These are phyloP conservation scores for Ciconia boyciana DNA, from an alignment of 2,113 vertebrate genomes.

Conservation along the genomic window DNA sequence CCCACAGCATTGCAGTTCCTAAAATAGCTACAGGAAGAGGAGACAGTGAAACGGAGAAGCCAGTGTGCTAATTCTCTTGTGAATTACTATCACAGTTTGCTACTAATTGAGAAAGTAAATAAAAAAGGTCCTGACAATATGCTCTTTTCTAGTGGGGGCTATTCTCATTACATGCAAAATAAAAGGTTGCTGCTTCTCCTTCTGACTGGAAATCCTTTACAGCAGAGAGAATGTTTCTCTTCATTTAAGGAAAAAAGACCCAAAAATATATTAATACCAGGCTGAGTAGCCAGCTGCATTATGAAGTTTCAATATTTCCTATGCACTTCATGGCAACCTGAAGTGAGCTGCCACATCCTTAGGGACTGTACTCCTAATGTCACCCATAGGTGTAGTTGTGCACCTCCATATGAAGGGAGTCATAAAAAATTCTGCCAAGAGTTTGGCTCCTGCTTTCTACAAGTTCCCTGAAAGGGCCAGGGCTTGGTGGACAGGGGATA, in stretches of 20 bases:
- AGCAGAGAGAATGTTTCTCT: constrained; percentile 15
- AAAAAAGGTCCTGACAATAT: constrained; percentile 67
- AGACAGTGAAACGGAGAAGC: constrained; percentile 62
- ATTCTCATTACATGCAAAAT: constrained; percentile 63
- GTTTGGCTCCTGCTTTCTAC: background rate
- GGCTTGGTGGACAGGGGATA: background rate
- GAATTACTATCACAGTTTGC: constrained; percentile 74
- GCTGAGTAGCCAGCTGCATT: constrained; percentile 53
- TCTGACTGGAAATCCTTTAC: constrained; percentile 48
- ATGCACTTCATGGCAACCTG: constrained; percentile 43
- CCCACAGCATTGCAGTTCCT: constrained; percentile 37
- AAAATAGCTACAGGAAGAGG: constrained; percentile 56
- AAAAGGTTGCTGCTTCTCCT: background rate
- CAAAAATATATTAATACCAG: constrained; percentile 64
- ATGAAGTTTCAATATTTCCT: constrained; percentile 14
- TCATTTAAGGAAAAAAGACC: background rate
- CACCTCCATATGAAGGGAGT: background rate
- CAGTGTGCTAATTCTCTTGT: constrained; percentile 65
- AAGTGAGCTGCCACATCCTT: constrained; percentile 37
- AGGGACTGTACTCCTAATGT: constrained; percentile 20
- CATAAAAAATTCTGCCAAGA: background rate
- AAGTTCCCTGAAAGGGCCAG: background rate
- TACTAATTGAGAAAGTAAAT: constrained; percentile 75
- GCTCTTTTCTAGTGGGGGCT: constrained; percentile 47
- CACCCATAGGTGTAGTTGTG: background rate